Evolutionary conservation across 1,140 invertebrate species (phyloP), one percentile per base, ranked within the genome.

Genomic region (Ips typographus): DNA sequence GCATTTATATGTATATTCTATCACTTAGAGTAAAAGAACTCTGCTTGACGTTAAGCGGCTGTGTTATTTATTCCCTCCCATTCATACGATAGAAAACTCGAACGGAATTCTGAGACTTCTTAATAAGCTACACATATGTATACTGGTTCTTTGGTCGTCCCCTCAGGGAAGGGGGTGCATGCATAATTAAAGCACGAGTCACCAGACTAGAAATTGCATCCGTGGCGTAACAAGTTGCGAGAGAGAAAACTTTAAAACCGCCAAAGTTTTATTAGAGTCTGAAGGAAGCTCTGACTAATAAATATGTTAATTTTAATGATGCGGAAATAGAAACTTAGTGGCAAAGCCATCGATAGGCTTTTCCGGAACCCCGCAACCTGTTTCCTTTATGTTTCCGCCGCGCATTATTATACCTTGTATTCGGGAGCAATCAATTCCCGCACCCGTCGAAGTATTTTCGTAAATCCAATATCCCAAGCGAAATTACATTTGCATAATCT

Each of bases 401-500:
- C 72, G 41, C 64, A 70, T 70, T 73, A 63, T 61, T 70, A 56
- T 61, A 64, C 72, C 65, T 68, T 69, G 58, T 60, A 65, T 74
- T 73, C 69, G 61, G 71, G 72, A 61, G 69, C 65, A 62, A 40
- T 49, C 44, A 49, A 22, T 49, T 66, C 52, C 43, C 40, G 60
- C 66, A 61, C 59, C 66, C 70, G 70, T 58, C 69, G 60, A 73
- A 72, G 66, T 73, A 76, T 74, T 77, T 77, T 76, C 76, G 74
- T 77, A 75, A 77, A 78, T 78, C 76, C 77, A 78, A 78, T 78
- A 77, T 78, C 76, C 76, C 76, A 75, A 75, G 77, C 75, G 72
- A 76, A 76, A 78, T 78, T 77, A 74, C 77, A 78, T 77, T 78
- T 77, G 70, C 77, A 77, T 78, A 78, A 78, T 77, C 76, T 77